Evolutionary conservation across 2,888 invertebrate species (phyloP), one percentile per base, ranked within the genome.

Genomic region (Anticlea derivata): DNA sequence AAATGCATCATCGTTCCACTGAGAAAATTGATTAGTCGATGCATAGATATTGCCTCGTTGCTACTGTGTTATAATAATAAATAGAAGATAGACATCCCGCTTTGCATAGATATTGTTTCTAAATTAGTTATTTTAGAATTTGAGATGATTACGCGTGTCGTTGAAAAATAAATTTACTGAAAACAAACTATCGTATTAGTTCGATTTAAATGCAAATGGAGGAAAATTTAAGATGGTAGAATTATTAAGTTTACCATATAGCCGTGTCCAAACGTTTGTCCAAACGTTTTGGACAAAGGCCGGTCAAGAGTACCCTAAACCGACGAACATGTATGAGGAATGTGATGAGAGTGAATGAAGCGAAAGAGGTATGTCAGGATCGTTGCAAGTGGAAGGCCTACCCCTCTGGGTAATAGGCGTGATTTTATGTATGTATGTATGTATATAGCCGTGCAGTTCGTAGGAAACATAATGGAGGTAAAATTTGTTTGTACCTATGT

Each of bases 11-110:
- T 58, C 63, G 63, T 63, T 66, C 38, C 63, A 63, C 60, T 55
- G 60, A 63, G 64, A 62, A 68, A 74, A 70, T 74, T 68, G 65
- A 74, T 73, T 71, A 71, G 61, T 44, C 52, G 51, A 63, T 66
- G 71, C 70, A 68, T 69, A 72, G 52, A 65, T 61, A 61, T 62
- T 55, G 47, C 55, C 60, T 63, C 61, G 61, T 63, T 59, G 69
- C 75, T 70, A 68, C 65, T 60, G 62, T 69, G 61, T 61, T 66
- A 64, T 64, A 55, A 60, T 56, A 57, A 52, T 50, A 61, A 59
- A 61, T 65, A 68, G 60, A 59, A 56, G 60, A 55, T 61, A 55
- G 52, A 51, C 48, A 49, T 40, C 45, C 45, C 50, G 57, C 58
- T 67, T 61, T 61, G 63, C 66, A 66, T 72, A 65, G 53, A 65